A percentile compares a stretch with the other conserved stretches of the same genome.
These are phyloP conservation scores for Chironex yamaguchii DNA, from an alignment of 30 jellyfish, hydroid and myxozoan genomes.

Conservation along the genomic window DNA sequence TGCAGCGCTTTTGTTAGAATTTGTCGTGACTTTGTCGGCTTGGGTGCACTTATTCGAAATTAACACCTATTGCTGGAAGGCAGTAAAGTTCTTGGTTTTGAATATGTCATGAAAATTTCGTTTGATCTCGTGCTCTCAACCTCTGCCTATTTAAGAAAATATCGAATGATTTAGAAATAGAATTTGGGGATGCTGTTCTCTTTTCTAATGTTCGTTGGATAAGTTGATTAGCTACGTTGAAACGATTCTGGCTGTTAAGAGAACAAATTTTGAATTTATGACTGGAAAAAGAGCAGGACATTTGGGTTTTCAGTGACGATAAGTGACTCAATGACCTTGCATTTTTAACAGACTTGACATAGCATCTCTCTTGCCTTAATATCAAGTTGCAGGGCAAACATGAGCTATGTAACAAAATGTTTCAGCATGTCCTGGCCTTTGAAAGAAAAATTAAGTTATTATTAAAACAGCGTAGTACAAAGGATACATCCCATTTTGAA, in stretches of 20 bases:
- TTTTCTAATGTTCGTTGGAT: too few relatives aligned
- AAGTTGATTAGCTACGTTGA: too few relatives aligned
- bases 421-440: neutral
- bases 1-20: too few relatives aligned
- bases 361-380: neutral
- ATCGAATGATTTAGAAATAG: too few relatives aligned
- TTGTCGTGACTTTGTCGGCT: too few relatives aligned
- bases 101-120: neutral
- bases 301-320: too few relatives aligned
- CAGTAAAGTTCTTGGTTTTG: neutral
- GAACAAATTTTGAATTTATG: neutral
- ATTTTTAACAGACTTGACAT: neutral
- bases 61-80: too few relatives aligned
- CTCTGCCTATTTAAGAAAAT: neutral
- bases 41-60: too few relatives aligned
- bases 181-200: too few relatives aligned
- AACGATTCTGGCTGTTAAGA: neutral
- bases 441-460: neutral
- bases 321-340: neutral
- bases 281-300: too few relatives aligned
- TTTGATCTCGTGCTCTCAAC: neutral
- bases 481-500: neutral
- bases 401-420: neutral
- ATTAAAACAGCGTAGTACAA: neutral
- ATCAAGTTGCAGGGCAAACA: neutral